Percentiles rank a stretch among this genome's conserved stretches.
Conservation (phyloP, 2,888 invertebrate species). For the Coremacera marginata region DNA sequence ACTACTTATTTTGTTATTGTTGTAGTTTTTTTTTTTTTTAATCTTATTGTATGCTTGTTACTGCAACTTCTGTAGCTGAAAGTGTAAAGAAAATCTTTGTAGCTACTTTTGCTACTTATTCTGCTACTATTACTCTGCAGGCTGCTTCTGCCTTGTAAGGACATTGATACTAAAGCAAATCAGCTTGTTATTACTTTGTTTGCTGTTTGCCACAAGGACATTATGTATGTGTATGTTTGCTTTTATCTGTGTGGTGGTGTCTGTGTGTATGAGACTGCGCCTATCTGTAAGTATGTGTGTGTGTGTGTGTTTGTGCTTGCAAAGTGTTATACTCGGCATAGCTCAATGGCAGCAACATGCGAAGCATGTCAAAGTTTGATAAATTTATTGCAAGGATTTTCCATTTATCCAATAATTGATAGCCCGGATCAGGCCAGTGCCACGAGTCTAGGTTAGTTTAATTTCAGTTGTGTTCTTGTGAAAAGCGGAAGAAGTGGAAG, state of each 20-base stretch:
- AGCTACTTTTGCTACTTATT: not conserved
- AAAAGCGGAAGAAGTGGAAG: not conserved
- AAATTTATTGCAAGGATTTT: constrained; percentile 45
- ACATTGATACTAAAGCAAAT: constrained; percentile 3
- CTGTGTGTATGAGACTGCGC: not conserved
- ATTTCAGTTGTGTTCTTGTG: not conserved
- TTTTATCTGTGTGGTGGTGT: not conserved
- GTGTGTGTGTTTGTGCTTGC: not conserved
- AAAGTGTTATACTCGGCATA: not conserved
- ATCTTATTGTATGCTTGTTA: not conserved
- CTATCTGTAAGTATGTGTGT: not conserved
- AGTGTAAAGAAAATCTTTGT: not conserved
- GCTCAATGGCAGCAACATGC: constrained; percentile 14
- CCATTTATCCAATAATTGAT: constrained; percentile 45
- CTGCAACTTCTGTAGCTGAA: not conserved
- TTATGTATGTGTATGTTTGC: not conserved
- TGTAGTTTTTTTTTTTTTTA: not conserved
- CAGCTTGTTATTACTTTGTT: constrained; percentile 16
- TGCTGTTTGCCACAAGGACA: constrained; percentile 11
- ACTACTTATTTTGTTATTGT: not conserved
- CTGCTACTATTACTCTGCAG: not conserved
- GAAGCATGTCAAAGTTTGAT: constrained; percentile 28
- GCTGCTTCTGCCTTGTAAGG: not conserved
- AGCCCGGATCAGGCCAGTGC: constrained; percentile 3
- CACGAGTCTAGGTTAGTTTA: not conserved